phyloP scores from a whole-genome alignment of 2,888 invertebrate species.

The Erannis defoliaria region DNA sequence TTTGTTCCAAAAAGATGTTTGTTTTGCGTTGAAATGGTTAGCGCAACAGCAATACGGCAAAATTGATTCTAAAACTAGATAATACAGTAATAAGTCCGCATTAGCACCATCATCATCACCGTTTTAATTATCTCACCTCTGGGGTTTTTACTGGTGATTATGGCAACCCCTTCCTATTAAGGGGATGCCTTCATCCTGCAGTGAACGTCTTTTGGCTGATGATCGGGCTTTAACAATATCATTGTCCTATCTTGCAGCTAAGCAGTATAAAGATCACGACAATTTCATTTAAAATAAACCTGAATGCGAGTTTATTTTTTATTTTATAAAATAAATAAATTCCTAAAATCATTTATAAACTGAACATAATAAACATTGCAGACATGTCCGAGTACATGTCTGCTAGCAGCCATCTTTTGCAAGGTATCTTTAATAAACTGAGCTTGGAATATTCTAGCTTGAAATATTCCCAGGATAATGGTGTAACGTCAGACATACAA shows the following conservation, averaged over 20 bases:
- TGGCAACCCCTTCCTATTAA: no score
- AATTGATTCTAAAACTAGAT: background rate
- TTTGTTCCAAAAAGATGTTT: background rate
- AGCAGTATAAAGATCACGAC: background rate
- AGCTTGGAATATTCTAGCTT: conserved; percentile 14
- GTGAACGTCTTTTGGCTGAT: no score
- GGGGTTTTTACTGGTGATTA: no score
- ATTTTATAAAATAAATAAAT: no score
- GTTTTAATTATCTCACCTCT: no score
- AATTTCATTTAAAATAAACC: no score
- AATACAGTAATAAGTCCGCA: background rate
- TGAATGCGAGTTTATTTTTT: no score
- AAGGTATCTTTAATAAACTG: conserved; percentile 27
- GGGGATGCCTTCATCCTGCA: background rate
- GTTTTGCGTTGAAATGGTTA: background rate
- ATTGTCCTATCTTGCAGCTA: background rate
- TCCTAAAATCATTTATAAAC: no score
- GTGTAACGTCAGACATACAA: conserved; percentile 10
- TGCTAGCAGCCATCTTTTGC: conserved; percentile 1
- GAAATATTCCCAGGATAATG: conserved; percentile 8
- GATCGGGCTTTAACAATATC: background rate
- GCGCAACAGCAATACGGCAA: background rate
- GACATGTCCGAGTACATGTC: background rate
- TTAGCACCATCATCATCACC: no score
- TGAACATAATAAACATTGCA: no score